Evolutionary conservation across 1,140 invertebrate genomes (phyloP).

Genomic region (silkworm (Bombyx mori)): DNA sequence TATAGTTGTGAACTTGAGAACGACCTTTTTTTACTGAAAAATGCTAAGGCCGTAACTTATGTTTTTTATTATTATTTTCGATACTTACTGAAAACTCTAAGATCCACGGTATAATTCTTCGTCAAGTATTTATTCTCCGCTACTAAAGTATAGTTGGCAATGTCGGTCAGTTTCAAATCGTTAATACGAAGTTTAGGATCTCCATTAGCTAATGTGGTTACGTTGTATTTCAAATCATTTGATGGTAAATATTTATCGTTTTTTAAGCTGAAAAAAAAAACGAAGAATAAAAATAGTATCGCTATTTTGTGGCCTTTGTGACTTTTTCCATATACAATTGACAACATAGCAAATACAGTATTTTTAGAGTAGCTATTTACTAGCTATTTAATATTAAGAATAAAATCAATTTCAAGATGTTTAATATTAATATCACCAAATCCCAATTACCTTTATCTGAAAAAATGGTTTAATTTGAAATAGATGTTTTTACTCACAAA

Average conservation of each 20-base stretch:
- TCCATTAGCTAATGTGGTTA: slow-evolving; percentile 1
- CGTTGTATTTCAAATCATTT: slow-evolving; percentile 20
- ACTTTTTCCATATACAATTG: no score
- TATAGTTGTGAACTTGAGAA: no score
- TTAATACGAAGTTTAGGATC: slow-evolving; percentile 18
- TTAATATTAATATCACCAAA: no score
- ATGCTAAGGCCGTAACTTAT: background rate
- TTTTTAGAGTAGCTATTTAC: no score
- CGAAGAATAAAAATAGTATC: no score
- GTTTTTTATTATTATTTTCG: background rate
- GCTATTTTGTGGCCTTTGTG: no score
- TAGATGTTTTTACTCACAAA: background rate
- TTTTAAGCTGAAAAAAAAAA: slow-evolving; percentile 22
- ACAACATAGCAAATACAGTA: no score
- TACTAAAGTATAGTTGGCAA: slow-evolving; percentile 40
- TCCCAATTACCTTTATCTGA: no score
- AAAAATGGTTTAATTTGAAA: background rate
- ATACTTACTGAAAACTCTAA: slow-evolving; percentile 32
- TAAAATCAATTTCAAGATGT: no score
- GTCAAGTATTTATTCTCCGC: slow-evolving; percentile 27
- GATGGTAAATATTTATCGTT: slow-evolving; percentile 19
- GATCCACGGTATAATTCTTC: slow-evolving; percentile 24
- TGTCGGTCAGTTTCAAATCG: slow-evolving; percentile 28
- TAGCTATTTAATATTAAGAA: no score
- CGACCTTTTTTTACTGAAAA: no score